Conservation (phyloP, 1,140 invertebrate genomes). For the Anadara kagoshimensis region DNA sequence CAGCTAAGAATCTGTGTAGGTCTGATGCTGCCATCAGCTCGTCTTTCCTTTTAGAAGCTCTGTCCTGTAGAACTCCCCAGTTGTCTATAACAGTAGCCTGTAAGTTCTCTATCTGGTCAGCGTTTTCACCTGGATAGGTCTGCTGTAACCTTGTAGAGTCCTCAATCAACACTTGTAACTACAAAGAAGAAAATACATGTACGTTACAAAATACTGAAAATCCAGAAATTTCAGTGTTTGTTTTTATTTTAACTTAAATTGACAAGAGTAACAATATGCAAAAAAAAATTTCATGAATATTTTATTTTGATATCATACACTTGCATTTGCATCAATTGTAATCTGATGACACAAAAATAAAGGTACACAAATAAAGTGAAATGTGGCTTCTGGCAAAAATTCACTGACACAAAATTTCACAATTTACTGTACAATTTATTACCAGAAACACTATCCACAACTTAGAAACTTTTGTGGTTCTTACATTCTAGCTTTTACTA, state of each 20-base stretch:
- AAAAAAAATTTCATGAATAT: too few relatives aligned
- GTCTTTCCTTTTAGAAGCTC: conserved; percentile 85
- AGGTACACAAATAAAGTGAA: too few relatives aligned
- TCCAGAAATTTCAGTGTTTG: too few relatives aligned
- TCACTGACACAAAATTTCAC: neutral
- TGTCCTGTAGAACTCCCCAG: conserved; percentile 90
- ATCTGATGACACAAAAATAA: too few relatives aligned
- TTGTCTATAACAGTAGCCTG: conserved; percentile 88
- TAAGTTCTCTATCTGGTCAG: conserved; percentile 89
- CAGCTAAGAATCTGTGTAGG: conserved; percentile 89
- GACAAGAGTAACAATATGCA: too few relatives aligned
- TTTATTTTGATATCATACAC: too few relatives aligned
- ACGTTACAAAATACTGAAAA: neutral
- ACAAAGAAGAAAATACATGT: conserved; percentile 14
- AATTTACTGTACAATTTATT: too few relatives aligned
- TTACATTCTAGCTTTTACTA: neutral
- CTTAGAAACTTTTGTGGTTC: neutral
- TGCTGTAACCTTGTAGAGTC: conserved; percentile 90
- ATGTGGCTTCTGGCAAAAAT: neutral
- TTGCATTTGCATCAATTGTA: too few relatives aligned
- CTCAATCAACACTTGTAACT: conserved; percentile 86
- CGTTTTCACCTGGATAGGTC: conserved; percentile 94
- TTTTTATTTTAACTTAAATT: too few relatives aligned
- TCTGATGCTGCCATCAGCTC: conserved; percentile 91
- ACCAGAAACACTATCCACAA: too few relatives aligned